phyloP scores from a whole-genome alignment of 2,113 vertebrate genomes.

The Sturnus vulgaris region DNA sequence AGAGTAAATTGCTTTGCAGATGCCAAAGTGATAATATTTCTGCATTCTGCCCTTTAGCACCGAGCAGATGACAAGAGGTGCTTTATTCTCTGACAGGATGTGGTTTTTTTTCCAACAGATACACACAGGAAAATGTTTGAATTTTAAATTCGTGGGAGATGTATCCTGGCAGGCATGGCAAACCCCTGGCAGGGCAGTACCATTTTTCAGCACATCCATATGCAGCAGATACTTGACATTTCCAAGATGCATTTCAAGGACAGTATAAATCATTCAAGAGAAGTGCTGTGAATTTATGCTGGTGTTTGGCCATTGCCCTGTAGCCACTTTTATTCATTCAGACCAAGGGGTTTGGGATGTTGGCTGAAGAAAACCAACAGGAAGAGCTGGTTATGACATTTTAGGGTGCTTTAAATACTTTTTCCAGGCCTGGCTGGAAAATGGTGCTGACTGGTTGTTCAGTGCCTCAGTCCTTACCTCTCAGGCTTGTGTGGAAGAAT shows the following conservation, averaged over 20 bases:
- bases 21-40: neutral
- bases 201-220: neutral
- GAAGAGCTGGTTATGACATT: neutral
- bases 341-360: neutral
- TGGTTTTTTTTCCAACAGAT: neutral
- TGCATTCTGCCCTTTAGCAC: neutral
- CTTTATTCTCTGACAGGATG: neutral
- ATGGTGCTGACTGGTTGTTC: neutral
- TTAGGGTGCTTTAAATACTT: neutral
- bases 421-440: neutral
- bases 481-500: neutral
- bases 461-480: neutral
- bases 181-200: neutral
- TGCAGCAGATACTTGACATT: constrained; percentile 28
- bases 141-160: neutral
- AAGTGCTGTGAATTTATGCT: neutral
- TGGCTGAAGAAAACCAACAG: neutral
- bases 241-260: constrained; percentile 26
- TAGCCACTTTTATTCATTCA: neutral
- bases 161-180: neutral
- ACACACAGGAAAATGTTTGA: neutral
- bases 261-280: constrained; percentile 14
- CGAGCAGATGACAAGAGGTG: neutral
- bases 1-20: neutral
- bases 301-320: neutral